Conservation (phyloP, 2,113 vertebrate genomes). For the Macrotus californicus region DNA sequence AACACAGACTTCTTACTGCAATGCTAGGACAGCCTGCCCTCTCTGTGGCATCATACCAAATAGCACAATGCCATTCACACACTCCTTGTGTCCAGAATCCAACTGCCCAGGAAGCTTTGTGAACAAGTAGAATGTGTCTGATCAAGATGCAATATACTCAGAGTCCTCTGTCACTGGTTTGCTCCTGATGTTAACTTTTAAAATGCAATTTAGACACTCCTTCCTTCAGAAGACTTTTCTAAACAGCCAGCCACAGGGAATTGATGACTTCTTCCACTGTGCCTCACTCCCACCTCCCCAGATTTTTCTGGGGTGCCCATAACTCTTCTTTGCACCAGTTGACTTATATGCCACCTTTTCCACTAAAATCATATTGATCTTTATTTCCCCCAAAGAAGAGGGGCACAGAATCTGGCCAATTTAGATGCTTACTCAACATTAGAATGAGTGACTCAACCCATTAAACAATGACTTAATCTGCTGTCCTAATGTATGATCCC, state of each 20-base stretch:
- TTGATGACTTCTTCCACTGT: fast-evolving
- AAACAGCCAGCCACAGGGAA: background rate
- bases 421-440: background rate
- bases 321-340: background rate
- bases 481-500: background rate
- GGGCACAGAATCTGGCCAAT: background rate
- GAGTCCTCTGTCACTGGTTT: background rate
- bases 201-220: background rate
- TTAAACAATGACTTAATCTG: background rate
- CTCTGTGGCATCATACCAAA: background rate
- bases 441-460: background rate
- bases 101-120: background rate
- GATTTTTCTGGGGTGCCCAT: background rate
- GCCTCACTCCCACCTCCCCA: background rate
- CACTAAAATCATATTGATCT: background rate
- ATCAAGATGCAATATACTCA: fast-evolving
- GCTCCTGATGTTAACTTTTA: background rate
- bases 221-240: background rate
- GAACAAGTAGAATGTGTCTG: background rate
- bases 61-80: background rate
- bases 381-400: background rate
- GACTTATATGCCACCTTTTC: background rate
- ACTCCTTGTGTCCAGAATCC: background rate
- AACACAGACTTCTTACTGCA: background rate
- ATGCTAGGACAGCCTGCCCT: too few relatives aligned